These are phyloP conservation scores for Anolis apletophallus DNA, from an alignment of 2,797 vertebrate species.

Conservation along the genomic window DNA sequence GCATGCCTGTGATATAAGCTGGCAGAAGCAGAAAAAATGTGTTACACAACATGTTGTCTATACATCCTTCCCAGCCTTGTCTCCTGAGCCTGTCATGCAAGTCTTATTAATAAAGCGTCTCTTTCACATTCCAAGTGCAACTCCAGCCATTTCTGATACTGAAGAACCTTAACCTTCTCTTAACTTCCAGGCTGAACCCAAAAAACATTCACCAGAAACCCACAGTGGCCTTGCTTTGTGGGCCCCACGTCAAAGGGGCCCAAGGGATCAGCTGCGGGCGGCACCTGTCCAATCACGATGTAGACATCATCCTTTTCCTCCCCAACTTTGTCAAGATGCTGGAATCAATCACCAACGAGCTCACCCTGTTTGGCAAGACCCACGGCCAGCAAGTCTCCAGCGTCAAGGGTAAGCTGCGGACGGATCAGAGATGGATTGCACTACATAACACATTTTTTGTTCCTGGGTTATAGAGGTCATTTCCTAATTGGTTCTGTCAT, in stretches of 20 bases:
- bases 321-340: constrained; percentile 99
- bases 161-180: neutral
- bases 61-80: neutral
- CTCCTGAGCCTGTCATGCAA: neutral
- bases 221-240: constrained; percentile 92
- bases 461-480: no score
- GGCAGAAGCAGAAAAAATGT: neutral
- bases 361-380: constrained; percentile 92
- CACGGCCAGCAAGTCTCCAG: constrained; percentile 93
- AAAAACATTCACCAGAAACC: constrained; percentile 98
- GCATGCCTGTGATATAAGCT: no score
- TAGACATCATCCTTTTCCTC: constrained; percentile 94
- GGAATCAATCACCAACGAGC: constrained; percentile 92
- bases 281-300: constrained; percentile 96
- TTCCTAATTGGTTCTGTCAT: no score
- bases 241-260: constrained; percentile 96
- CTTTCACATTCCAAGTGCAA: neutral
- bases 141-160: neutral
- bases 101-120: neutral
- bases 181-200: constrained; percentile 87
- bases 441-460: no score
- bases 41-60: neutral
- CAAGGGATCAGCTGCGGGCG: constrained; percentile 98
- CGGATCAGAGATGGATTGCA: neutral
- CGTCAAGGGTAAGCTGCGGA: constrained; percentile 85